Conservation (phyloP, 2,113 vertebrate species). For the Coreoperca whiteheadi region DNA sequence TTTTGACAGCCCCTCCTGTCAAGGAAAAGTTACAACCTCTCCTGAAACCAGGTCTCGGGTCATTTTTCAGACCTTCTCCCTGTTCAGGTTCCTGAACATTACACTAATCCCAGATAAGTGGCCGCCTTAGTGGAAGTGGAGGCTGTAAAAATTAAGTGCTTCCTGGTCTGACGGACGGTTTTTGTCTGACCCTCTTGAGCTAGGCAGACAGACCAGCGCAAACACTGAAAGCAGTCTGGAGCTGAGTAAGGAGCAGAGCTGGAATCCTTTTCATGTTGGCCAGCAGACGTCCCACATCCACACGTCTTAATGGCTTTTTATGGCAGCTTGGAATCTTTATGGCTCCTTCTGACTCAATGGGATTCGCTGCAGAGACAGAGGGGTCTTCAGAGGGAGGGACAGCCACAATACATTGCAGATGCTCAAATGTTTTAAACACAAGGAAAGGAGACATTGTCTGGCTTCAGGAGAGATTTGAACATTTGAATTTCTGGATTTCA, state of each 20-base stretch:
- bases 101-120: constrained; percentile 57
- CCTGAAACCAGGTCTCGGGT: constrained; percentile 4
- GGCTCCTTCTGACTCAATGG: constrained; percentile 75
- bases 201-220: constrained; percentile 60
- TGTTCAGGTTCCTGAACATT: constrained; percentile 41
- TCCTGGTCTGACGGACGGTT: constrained; percentile 72
- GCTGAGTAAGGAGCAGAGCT: constrained; percentile 56
- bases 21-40: background rate
- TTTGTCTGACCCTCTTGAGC: constrained; percentile 64
- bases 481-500: constrained; percentile 32
- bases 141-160: constrained; percentile 78
- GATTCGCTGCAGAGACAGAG: constrained; percentile 67
- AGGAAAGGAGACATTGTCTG: constrained; percentile 19
- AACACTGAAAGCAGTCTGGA: constrained; percentile 69
- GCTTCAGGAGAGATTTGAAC: constrained; percentile 26
- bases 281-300: constrained; percentile 73
- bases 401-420: constrained; percentile 54
- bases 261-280: constrained; percentile 84
- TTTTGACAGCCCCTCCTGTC: constrained; percentile 9
- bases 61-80: constrained; percentile 35
- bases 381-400: constrained; percentile 51
- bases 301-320: constrained; percentile 83
- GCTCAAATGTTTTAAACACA: constrained; percentile 22
- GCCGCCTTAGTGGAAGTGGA: constrained; percentile 57
- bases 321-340: constrained; percentile 85